phyloP scores from a whole-genome alignment of 2,113 vertebrate species.

The Elanoides forficatus region DNA sequence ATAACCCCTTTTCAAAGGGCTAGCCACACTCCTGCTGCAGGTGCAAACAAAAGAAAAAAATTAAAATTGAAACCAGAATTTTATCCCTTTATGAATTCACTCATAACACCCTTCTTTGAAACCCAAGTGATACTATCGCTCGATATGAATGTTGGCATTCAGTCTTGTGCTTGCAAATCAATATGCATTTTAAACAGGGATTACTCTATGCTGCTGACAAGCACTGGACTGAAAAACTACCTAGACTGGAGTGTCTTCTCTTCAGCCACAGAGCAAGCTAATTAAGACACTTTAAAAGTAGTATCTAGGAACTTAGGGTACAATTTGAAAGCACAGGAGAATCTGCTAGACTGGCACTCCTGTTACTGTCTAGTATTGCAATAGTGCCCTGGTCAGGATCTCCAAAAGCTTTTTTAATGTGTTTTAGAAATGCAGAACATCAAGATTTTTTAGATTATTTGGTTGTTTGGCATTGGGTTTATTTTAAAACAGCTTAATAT shows the following conservation, averaged over 20 bases:
- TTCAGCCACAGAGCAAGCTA: neutral
- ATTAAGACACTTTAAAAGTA: constrained; percentile 10
- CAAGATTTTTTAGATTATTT: neutral
- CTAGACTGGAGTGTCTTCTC: constrained; percentile 24
- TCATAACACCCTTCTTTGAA: neutral
- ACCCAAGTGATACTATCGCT: neutral
- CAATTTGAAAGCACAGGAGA: neutral
- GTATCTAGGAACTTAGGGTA: neutral
- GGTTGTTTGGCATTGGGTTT: too few relatives aligned
- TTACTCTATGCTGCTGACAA: constrained; percentile 16
- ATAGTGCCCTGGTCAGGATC: accelerated
- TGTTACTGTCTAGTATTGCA: neutral
- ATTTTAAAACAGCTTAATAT: neutral
- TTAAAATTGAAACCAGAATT: neutral
- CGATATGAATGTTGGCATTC: neutral
- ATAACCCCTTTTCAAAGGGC: neutral
- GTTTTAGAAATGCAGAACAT: neutral
- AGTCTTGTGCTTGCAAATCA: neutral
- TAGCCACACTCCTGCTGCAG: neutral
- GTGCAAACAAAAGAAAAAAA: constrained; percentile 4
- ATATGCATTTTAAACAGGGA: constrained; percentile 17
- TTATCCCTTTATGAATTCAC: neutral
- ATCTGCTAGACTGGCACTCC: neutral
- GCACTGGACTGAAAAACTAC: constrained; percentile 3
- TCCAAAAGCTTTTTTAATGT: neutral